These are phyloP conservation scores for Bubalus kerabau DNA, from an alignment of 2,113 vertebrate species.

Conservation along the genomic window DNA sequence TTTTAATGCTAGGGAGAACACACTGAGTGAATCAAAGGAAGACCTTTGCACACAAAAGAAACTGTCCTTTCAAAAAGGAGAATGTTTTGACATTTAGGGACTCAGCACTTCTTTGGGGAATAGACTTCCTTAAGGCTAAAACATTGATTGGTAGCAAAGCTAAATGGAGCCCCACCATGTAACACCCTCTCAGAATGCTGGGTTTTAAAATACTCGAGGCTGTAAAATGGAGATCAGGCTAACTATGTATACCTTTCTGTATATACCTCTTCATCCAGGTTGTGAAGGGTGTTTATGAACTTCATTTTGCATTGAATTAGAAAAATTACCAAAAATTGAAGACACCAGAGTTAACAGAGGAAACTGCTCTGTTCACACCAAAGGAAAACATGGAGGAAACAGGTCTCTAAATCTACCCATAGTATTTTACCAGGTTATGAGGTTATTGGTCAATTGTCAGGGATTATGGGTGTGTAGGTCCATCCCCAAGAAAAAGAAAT, in stretches of 20 bases:
- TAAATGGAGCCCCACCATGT: background rate
- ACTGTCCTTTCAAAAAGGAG: constrained; percentile 52
- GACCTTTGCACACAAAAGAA: constrained; percentile 61
- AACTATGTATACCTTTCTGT: background rate
- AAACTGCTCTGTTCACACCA: background rate
- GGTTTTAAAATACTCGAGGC: background rate
- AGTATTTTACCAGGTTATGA: background rate
- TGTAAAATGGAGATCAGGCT: background rate
- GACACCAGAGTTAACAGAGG: background rate
- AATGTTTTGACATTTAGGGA: constrained; percentile 69
- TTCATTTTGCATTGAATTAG: background rate
- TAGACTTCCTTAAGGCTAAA: constrained; percentile 37
- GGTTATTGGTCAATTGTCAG: background rate
- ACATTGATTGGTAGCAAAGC: constrained; percentile 37
- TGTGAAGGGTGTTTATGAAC: background rate
- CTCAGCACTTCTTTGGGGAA: constrained; percentile 40
- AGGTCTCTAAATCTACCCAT: background rate
- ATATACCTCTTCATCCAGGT: background rate
- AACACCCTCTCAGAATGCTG: background rate
- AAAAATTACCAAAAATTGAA: background rate
- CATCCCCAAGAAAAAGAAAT: background rate
- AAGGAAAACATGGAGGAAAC: background rate
- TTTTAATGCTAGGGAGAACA: constrained; percentile 66
- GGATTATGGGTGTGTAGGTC: background rate
- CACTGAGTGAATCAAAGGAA: constrained; percentile 26